phyloP scores from a whole-genome alignment of 2,888 invertebrate species.

The Eupithecia exiguata region DNA sequence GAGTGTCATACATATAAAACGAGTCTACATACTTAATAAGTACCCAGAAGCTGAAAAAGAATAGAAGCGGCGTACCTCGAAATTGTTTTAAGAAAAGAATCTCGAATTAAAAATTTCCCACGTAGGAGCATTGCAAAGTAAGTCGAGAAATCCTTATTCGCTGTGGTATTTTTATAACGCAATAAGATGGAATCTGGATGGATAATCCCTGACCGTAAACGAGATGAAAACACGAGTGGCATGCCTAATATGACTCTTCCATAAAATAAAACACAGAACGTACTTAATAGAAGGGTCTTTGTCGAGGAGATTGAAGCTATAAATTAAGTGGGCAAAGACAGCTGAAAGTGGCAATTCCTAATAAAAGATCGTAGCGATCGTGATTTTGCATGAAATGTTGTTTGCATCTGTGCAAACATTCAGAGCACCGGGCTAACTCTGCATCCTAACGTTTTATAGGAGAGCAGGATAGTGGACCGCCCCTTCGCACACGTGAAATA shows the following conservation, averaged over 20 bases:
- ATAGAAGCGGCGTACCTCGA: slow-evolving; percentile 31
- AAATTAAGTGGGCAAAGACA: slow-evolving; percentile 49
- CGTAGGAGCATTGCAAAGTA: slow-evolving; percentile 55
- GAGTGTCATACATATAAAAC: background rate
- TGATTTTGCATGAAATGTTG: slow-evolving; percentile 56
- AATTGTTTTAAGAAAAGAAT: slow-evolving; percentile 51
- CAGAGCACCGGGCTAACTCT: slow-evolving; percentile 40
- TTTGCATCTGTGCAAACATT: slow-evolving; percentile 50
- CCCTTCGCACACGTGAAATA: background rate
- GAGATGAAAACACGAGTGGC: slow-evolving; percentile 61
- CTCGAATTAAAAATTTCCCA: slow-evolving; percentile 63
- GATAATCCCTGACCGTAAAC: slow-evolving; percentile 70
- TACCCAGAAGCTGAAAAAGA: background rate
- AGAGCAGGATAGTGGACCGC: background rate
- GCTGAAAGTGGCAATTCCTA: slow-evolving; percentile 43
- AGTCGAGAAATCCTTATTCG: slow-evolving; percentile 56
- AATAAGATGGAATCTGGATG: slow-evolving; percentile 69
- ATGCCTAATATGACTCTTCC: slow-evolving; percentile 64
- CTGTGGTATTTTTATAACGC: slow-evolving; percentile 71
- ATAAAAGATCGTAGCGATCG: slow-evolving; percentile 46
- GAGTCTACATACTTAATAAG: background rate
- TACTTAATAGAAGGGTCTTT: slow-evolving; percentile 40
- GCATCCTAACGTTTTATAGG: slow-evolving; percentile 30
- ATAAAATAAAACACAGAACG: slow-evolving; percentile 56
- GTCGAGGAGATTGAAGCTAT: slow-evolving; percentile 42